Evolutionary conservation across 2,797 vertebrate genomes (phyloP).

Genomic region (Manis javanica): DNA sequence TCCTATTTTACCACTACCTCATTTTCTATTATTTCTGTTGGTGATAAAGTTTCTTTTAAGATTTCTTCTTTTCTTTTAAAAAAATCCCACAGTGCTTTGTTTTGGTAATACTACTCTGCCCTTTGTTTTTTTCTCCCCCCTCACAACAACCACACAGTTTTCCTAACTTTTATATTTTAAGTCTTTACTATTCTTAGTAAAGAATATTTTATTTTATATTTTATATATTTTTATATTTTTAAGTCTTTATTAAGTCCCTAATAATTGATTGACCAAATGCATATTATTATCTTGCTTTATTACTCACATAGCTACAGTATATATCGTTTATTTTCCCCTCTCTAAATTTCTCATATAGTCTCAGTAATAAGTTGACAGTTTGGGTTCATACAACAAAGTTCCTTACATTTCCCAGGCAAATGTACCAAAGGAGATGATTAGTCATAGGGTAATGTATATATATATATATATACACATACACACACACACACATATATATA

Average conservation of each 20-base stretch:
- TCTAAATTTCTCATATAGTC: not conserved
- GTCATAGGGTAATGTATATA: not conserved
- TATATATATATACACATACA: no score
- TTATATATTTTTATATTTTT: not conserved
- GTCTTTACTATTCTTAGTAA: not conserved
- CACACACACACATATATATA: no score
- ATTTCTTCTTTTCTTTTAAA: not conserved
- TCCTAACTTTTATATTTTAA: not conserved
- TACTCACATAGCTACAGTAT: not conserved
- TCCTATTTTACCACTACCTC: not conserved
- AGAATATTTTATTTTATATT: no score
- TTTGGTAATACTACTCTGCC: not conserved
- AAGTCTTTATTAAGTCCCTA: not conserved
- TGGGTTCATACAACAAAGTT: not conserved
- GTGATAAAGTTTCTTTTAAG: not conserved
- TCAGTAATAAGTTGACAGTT: not conserved
- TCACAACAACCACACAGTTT: not conserved
- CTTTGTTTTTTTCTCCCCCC: not conserved
- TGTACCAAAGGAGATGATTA: not conserved
- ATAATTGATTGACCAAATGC: not conserved
- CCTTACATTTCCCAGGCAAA: not conserved
- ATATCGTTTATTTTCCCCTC: not conserved
- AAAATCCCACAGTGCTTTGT: not conserved
- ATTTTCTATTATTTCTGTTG: not conserved
- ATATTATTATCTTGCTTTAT: not conserved